Evolutionary conservation across 1,140 invertebrate species (phyloP), one percentile per base, ranked within the genome.

Genomic region (Cheumatopsyche charites): DNA sequence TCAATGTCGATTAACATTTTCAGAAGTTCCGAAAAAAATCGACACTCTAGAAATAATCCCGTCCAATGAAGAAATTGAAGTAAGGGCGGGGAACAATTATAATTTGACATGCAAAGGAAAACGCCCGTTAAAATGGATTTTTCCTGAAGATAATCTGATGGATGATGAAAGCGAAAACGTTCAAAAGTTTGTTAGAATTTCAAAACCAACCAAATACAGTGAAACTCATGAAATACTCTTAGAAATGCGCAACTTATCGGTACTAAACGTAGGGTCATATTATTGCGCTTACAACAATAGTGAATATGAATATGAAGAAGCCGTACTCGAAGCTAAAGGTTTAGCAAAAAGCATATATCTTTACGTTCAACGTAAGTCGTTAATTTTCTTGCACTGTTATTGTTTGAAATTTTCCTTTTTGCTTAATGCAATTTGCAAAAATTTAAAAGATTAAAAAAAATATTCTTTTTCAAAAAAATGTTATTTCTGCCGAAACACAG

Each of bases 291-390:
- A 86, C 67, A 74, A 79, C 67, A 75, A 79, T 25, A 75, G 77
- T 26, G 70, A 83, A 17, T n/a, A n/a, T n/a, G n/a, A n/a, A n/a
- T n/a, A n/a, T n/a, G n/a, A n/a, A n/a, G n/a, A n/a, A n/a, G n/a
- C n/a, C n/a, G n/a, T n/a, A n/a, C n/a, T n/a, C n/a, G n/a, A n/a
- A n/a, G n/a, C n/a, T n/a, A 79, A 80, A 1, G 76, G 75, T 29
- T 77, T 82, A 49, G 84, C 82, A 4, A 80, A 82, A 70, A 85
- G 86, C 74, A 83, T 88, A 52, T 91, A 91, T 74, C 79, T 91
- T 69, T 91, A 87, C 76, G 88, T 91, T 0, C 83, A 86, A 78
- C 89, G 90, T 90, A 84, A 85, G 83, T 58, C 3, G 1, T 13
- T 23, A n/a, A n/a, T n/a, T n/a, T n/a, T n/a, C n/a, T n/a, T n/a